Percentiles rank a stretch among this genome's conserved stretches.
These are phyloP conservation scores for Uloborus plumipes DNA, from an alignment of 2,888 invertebrate species.

Conservation along the genomic window DNA sequence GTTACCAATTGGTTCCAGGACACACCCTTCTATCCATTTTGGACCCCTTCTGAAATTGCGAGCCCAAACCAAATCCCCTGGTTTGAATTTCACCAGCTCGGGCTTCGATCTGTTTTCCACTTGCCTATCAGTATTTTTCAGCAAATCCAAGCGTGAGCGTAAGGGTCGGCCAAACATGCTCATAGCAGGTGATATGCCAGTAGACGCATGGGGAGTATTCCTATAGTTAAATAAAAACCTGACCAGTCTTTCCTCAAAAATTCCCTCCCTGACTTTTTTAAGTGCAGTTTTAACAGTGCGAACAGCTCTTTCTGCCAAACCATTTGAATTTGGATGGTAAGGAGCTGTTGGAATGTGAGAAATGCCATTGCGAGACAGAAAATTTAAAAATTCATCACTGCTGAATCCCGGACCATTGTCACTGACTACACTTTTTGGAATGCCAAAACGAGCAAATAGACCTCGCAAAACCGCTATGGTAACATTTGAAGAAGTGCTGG, in stretches of 20 bases:
- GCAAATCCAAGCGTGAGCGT: constrained; percentile 10
- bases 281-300: constrained; percentile 7
- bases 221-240: constrained; percentile 10
- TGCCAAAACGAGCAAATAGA: constrained; percentile 67
- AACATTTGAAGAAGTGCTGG: constrained; percentile 39
- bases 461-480: constrained; percentile 65
- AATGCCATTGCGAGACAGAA: constrained; percentile 35
- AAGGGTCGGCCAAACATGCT: constrained; percentile 14
- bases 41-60: constrained; percentile 20
- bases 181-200: constrained; percentile 10
- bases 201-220: background rate
- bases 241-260: constrained; percentile 5
- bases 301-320: constrained; percentile 65
- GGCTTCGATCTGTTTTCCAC: background rate
- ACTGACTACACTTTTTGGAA: constrained; percentile 68
- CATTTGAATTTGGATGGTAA: constrained; percentile 68
- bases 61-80: constrained; percentile 22
- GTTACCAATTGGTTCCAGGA: background rate
- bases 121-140: background rate
- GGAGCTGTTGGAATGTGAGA: constrained; percentile 54
- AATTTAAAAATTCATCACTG: constrained; percentile 66
- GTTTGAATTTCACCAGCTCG: background rate
- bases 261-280: background rate
- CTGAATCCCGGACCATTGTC: constrained; percentile 69
- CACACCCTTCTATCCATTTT: constrained; percentile 19